Conservation (phyloP, 2,888 invertebrate species). For the Acrobasis consociella region DNA sequence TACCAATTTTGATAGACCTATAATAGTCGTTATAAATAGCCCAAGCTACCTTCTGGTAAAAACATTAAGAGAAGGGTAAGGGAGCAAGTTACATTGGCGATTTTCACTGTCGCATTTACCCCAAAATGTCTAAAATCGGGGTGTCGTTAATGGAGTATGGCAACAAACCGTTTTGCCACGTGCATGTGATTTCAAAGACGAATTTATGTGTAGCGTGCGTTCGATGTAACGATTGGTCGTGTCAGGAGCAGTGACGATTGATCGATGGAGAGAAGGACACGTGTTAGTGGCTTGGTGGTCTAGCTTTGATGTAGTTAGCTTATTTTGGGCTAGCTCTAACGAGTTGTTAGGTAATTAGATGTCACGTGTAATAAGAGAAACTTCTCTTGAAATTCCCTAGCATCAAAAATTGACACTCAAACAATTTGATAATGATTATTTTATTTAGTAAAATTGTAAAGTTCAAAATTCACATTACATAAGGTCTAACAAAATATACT, state of each 20-base stretch:
- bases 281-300: neutral
- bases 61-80: neutral
- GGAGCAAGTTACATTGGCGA: conserved; percentile 42
- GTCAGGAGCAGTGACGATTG: conserved; percentile 1
- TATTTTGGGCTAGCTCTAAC: neutral
- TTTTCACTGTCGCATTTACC: conserved; percentile 50
- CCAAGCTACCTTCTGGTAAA: neutral
- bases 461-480: too few relatives aligned
- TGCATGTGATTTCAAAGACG: conserved; percentile 52
- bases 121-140: conserved; percentile 53
- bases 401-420: too few relatives aligned
- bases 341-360: neutral
- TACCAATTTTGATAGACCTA: conserved; percentile 45
- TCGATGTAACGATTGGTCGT: conserved; percentile 5
- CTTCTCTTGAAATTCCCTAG: too few relatives aligned
- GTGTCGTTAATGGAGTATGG: conserved; percentile 60
- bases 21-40: neutral
- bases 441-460: too few relatives aligned
- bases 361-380: neutral
- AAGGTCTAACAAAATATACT: too few relatives aligned
- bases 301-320: conserved; percentile 1
- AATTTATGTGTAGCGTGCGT: conserved; percentile 18
- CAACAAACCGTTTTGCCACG: conserved; percentile 57
- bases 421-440: too few relatives aligned
- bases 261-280: neutral